Evolutionary conservation across 2,797 vertebrate species (phyloP).

Genomic region (Anguilla pacifica): DNA sequence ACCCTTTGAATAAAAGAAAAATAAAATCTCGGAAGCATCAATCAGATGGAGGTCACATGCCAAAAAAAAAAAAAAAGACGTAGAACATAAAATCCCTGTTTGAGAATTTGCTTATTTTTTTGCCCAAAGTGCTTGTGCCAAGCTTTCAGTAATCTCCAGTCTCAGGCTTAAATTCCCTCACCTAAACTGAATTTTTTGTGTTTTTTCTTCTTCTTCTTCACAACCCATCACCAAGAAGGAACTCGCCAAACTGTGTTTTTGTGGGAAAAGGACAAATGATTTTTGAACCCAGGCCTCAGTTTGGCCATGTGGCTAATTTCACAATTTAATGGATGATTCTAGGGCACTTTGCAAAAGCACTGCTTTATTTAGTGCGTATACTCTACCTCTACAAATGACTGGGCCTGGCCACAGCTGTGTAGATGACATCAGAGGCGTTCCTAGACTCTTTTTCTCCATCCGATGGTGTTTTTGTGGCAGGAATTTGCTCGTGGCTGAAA

Average conservation of each 20-base stretch:
- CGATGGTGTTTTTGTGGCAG: background rate
- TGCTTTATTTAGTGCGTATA: background rate
- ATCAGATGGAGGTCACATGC: too few relatives aligned
- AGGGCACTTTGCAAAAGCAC: background rate
- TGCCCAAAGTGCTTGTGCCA: too few relatives aligned
- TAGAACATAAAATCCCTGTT: too few relatives aligned
- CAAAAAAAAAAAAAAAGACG: too few relatives aligned
- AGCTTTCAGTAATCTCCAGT: too few relatives aligned
- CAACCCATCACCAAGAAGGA: background rate
- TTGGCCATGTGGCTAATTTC: background rate
- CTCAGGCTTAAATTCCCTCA: too few relatives aligned
- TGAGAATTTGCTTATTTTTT: too few relatives aligned
- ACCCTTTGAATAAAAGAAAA: too few relatives aligned
- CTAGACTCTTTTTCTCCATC: background rate
- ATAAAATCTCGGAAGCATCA: too few relatives aligned
- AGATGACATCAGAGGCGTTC: background rate
- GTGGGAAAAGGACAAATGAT: background rate
- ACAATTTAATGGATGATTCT: background rate
- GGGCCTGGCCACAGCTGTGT: background rate
- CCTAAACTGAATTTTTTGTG: too few relatives aligned
- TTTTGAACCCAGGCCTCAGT: background rate
- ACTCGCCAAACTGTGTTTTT: background rate
- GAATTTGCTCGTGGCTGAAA: slow-evolving; percentile 15
- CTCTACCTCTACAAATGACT: background rate
- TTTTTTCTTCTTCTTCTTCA: too few relatives aligned